Percentiles rank a stretch among this genome's conserved stretches.
phyloP scores from a whole-genome alignment of 1,140 invertebrate genomes.

The Harpegnathos saltator region DNA sequence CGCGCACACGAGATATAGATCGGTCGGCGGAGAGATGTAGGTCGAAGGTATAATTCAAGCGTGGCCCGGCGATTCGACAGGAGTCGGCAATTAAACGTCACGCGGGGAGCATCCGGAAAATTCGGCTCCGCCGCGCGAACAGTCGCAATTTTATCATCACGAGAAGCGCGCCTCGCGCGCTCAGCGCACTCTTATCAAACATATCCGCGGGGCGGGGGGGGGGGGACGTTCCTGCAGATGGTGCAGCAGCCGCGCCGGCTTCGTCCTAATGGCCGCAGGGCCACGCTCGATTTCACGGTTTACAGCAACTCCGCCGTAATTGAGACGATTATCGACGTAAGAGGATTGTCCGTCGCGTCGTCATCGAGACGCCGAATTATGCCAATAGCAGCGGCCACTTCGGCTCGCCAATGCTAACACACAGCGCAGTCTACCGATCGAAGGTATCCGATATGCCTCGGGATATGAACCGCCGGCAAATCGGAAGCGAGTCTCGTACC shows the following conservation, averaged over 20 bases:
- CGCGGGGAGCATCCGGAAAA: slow-evolving; percentile 15
- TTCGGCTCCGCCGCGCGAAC: neutral
- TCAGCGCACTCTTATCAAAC: slow-evolving; percentile 61
- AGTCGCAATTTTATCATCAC: slow-evolving; percentile 59
- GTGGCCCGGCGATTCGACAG: neutral
- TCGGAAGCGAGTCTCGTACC: too few relatives aligned
- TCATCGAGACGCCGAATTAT: slow-evolving; percentile 64
- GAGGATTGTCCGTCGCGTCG: slow-evolving; percentile 57
- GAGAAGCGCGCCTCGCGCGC: neutral
- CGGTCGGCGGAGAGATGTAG: slow-evolving; percentile 1
- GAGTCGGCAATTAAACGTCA: slow-evolving; percentile 25
- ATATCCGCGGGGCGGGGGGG: slow-evolving; percentile 14
- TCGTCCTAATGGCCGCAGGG: slow-evolving; percentile 37
- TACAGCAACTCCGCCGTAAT: slow-evolving; percentile 61
- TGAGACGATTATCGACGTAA: slow-evolving; percentile 63
- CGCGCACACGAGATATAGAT: neutral
- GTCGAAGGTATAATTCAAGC: slow-evolving; percentile 20
- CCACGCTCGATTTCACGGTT: slow-evolving; percentile 63
- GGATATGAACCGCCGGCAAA: slow-evolving; percentile 10
- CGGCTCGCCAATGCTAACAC: slow-evolving; percentile 26
- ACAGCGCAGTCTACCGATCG: slow-evolving; percentile 47
- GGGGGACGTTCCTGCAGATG: slow-evolving; percentile 36
- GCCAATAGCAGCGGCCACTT: slow-evolving; percentile 53
- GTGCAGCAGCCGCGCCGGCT: slow-evolving; percentile 39
- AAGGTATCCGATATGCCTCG: slow-evolving; percentile 45